A percentile compares a stretch with the other conserved stretches of the same genome.
These are phyloP conservation scores for Nymphalis urticae DNA, from an alignment of 2,888 invertebrate genomes.

Conservation along the genomic window DNA sequence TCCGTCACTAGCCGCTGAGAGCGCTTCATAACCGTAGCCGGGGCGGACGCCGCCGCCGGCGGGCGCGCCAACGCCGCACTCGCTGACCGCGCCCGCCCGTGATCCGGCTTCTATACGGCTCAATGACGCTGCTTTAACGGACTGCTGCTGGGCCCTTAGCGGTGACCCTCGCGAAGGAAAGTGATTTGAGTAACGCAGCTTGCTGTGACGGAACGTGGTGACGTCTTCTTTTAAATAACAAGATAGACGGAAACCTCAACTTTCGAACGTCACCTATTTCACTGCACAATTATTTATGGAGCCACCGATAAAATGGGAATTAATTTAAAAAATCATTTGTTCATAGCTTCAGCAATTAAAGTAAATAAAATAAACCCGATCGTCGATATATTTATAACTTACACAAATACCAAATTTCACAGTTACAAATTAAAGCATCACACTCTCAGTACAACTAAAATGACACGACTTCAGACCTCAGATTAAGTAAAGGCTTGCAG, in stretches of 20 bases:
- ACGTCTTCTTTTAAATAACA: constrained; percentile 31
- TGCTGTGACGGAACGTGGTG: constrained; percentile 80
- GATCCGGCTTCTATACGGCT: constrained; percentile 66
- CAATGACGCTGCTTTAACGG: constrained; percentile 72
- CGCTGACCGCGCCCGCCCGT: constrained; percentile 66
- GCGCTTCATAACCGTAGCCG: constrained; percentile 77
- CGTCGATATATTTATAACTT: constrained; percentile 39
- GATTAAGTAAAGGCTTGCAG: not conserved
- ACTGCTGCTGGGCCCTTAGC: constrained; percentile 64
- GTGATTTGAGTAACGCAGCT: constrained; percentile 74
- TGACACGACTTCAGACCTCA: constrained; percentile 12
- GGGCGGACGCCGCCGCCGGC: constrained; percentile 72
- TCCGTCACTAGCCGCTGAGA: constrained; percentile 76
- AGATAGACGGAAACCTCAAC: constrained; percentile 5
- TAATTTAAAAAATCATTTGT: constrained; percentile 1
- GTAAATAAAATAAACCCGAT: constrained; percentile 15
- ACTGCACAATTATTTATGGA: constrained; percentile 27
- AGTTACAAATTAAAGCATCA: constrained; percentile 42
- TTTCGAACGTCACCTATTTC: constrained; percentile 13
- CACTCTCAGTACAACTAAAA: constrained; percentile 24
- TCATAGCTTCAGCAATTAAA: constrained; percentile 11
- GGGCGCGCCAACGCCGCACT: constrained; percentile 58
- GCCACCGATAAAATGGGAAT: constrained; percentile 10
- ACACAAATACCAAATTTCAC: constrained; percentile 56
- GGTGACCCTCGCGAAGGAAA: constrained; percentile 65